Base-by-base conservation (phyloP, 2,797 vertebrate species). In the Anguilla pacifica region DNA sequence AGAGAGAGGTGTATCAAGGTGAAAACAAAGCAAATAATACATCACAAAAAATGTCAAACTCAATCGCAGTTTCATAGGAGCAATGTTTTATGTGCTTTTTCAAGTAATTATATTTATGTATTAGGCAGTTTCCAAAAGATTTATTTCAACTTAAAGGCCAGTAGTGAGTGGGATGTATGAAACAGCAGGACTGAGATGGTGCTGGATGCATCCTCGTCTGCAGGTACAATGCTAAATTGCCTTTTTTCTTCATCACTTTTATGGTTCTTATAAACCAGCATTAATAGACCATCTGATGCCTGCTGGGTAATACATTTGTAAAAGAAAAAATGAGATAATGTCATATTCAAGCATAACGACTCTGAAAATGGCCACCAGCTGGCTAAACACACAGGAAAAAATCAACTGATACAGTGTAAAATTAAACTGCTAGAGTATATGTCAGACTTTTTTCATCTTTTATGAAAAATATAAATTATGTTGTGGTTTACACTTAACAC, bases 201-300 rank as follows among this genome's bases (percentile, higher is more conserved):
- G 61, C 61, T 67, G 61, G 61, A 67, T 67, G 61, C 61, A 25
- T 67, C 61, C 61, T 25, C 61, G 22, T 1, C 61, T 67, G 61
- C 25, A 67, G 61, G 61, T 67, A 67, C n/a, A n/a, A 67, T 67
- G 61, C 61, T 67, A 67, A 67, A 67, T 67, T 67, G 13, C 10
- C 67, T 28, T n/a, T n/a, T 72, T 25, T 72, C 70, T 74, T 74
- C 70, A 74, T 74, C 70, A 74, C 70, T 74, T 74, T 74, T 74
- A 35, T 39, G 31, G 13, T 31, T 39, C 31, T 67, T 67, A 67
- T 67, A 67, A 67, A 67, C 61, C 61, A 67, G 9, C 61, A 67
- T 67, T 67, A n/a, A 67, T 67, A 67, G 61, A 67, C 61, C 22
- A 67, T 67, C 25, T 10, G 61, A 67, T 67, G 22, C 61, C 61